Evolutionary conservation across 2,113 vertebrate species (phyloP).

Genomic region (Columbina picui): DNA sequence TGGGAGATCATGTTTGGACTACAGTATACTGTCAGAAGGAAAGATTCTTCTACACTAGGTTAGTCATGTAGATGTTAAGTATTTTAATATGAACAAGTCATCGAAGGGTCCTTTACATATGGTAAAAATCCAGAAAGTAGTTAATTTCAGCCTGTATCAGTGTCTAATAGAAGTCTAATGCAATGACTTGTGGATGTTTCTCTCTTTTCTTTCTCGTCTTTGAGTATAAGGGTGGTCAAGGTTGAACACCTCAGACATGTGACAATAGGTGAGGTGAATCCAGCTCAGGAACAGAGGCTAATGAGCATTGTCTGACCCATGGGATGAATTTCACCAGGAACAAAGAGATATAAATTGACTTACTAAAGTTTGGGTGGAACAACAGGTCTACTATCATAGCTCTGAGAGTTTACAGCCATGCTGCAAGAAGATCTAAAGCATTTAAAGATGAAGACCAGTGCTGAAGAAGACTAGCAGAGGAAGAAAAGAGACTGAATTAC

Average conservation of each 20-base stretch:
- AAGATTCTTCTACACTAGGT: neutral
- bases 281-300: neutral
- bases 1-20: neutral
- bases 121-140: neutral
- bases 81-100: neutral
- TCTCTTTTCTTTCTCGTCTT: neutral
- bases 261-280: neutral
- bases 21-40: neutral
- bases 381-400: neutral
- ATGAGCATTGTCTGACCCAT: neutral
- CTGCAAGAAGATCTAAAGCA: neutral
- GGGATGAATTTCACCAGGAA: neutral
- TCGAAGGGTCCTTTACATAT: neutral
- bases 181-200: neutral
- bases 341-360: neutral
- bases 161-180: neutral
- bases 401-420: neutral
- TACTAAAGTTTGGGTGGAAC: neutral
- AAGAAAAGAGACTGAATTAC: fast-evolving
- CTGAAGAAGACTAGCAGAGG: neutral
- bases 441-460: neutral
- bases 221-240: neutral
- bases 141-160: neutral
- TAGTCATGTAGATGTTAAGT: neutral
- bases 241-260: neutral